Evolutionary conservation across 2,797 vertebrate species (phyloP), one percentile per base, ranked within the genome.

Genomic region (Echiichthys vipera): DNA sequence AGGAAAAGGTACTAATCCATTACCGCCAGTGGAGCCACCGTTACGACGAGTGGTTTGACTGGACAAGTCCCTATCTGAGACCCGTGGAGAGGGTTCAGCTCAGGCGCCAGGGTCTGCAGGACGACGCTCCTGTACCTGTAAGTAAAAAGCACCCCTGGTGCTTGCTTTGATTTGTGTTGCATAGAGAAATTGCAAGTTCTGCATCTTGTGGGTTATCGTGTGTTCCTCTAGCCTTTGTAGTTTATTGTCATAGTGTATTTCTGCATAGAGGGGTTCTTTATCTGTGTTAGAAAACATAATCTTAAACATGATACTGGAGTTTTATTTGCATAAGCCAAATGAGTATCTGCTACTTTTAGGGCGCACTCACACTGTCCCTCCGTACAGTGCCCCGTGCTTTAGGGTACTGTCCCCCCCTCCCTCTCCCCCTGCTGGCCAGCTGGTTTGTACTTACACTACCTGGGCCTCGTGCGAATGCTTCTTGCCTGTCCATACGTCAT

Each of bases 21-120:
- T 99, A 99, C 89, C 96, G 97, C 51, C 97, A 98, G 90, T 99
- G 98, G 98, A 99, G 98, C 91, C 98, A 99, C 78, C 96, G 98
- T 68, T 99, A 99, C 0, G 98, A 99, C 83, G 98, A 99, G 81
- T 99, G 98, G 98, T 99, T 99, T 89, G 98, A 98, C 65, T 99
- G 98, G 97, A 96, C 96, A 74, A 99, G 98, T 88, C 96, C 97
- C 25, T 99, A 98, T 79, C 93, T 99, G 78, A 95, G 98, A 71
- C 97, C 98, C 0, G 92, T 99, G 91, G 97, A 99, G 91, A 96
- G 98, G 87, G 95, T 99, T 80, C 96, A 97, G 84, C 94, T 99
- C 74, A 95, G 98, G 56, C 95, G 90, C 36, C 92, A 93, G 68
- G 92, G 94, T 50, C 84, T 91, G 71, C 78, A 83, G 47, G 91